phyloP scores from a whole-genome alignment of 2,113 vertebrate species.

The Henicopernis longicauda region DNA sequence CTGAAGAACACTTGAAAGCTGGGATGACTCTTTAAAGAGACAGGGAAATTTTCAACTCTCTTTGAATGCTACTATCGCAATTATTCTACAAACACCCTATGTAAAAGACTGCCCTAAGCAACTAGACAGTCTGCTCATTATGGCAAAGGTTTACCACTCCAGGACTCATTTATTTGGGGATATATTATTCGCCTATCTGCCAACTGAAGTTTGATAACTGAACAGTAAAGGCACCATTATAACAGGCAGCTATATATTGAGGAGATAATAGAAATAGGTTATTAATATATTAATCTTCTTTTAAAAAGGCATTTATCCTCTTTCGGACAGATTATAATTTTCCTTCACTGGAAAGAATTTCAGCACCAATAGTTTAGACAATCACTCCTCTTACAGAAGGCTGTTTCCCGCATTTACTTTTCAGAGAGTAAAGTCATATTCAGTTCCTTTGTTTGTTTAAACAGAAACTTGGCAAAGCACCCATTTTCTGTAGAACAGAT shows the following conservation, averaged over 20 bases:
- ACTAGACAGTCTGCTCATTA: not conserved
- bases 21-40: not conserved
- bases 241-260: not conserved
- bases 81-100: not conserved
- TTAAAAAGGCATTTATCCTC: not conserved
- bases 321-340: not conserved
- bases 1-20: not conserved
- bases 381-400: not conserved
- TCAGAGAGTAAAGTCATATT: slow-evolving; percentile 51
- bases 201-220: slow-evolving; percentile 2
- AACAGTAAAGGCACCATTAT: not conserved
- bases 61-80: not conserved
- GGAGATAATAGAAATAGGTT: not conserved
- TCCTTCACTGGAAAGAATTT: slow-evolving; percentile 38
- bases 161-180: slow-evolving; percentile 17
- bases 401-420: slow-evolving; percentile 43
- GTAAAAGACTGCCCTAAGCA: slow-evolving; percentile 21
- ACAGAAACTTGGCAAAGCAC: slow-evolving; percentile 53
- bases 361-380: not conserved
- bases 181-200: not conserved
- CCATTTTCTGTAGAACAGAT: slow-evolving; percentile 48
- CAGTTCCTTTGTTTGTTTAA: slow-evolving; percentile 57
- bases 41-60: not conserved
- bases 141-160: slow-evolving; percentile 15
- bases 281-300: not conserved